A percentile compares a stretch with the other conserved stretches of the same genome.
phyloP scores from a whole-genome alignment of 2,797 vertebrate genomes.

The Brachyrhaphis roseni region DNA sequence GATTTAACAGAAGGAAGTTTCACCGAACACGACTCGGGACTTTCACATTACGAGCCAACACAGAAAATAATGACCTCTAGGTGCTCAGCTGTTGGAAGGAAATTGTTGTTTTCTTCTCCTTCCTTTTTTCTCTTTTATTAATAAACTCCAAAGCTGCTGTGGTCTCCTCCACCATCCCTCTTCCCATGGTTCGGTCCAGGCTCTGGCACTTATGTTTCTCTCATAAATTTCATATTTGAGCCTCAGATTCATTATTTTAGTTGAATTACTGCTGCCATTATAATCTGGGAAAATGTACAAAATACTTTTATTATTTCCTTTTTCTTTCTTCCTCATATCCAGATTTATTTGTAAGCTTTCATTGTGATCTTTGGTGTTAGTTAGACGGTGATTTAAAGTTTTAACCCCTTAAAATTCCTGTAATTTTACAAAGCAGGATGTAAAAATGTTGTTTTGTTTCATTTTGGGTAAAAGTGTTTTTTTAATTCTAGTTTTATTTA shows the following conservation, averaged over 20 bases:
- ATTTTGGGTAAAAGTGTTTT: neutral
- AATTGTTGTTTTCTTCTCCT: constrained; percentile 77
- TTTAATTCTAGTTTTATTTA: neutral
- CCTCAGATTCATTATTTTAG: neutral
- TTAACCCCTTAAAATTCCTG: neutral
- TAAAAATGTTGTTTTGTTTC: neutral
- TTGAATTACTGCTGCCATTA: neutral
- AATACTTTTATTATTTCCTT: neutral
- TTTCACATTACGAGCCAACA: constrained; percentile 66
- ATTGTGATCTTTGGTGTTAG: neutral
- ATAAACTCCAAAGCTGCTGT: constrained; percentile 76
- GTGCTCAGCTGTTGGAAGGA: constrained; percentile 84
- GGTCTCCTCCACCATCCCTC: constrained; percentile 29
- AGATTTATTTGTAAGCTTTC: neutral
- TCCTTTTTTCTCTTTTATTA: constrained; percentile 52
- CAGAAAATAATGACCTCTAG: constrained; percentile 83
- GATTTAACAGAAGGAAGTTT: constrained; percentile 69
- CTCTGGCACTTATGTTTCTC: constrained; percentile 60
- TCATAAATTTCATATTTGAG: neutral
- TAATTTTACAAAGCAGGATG: too few species aligned
- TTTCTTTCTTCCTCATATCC: neutral
- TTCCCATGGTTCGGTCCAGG: constrained; percentile 64
- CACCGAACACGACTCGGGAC: constrained; percentile 52
- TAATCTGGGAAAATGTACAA: neutral
- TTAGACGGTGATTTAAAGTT: neutral